Conservation (phyloP, 2,797 vertebrate species). For the Spondyliosoma cantharus region DNA sequence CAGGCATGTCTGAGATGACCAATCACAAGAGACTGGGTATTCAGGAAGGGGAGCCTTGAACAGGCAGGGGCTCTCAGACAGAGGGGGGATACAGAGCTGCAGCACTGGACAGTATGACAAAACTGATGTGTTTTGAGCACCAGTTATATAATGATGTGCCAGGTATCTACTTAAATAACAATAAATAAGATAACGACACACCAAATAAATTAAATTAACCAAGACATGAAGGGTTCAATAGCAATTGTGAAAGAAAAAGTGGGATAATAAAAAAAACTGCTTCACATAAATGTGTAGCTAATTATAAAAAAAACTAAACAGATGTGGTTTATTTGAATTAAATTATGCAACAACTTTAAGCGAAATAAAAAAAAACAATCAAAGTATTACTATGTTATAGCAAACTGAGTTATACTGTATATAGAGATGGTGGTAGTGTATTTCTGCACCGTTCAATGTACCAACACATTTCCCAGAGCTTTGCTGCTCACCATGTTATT, state of each 20-base stretch:
- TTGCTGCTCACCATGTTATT: conserved; percentile 52
- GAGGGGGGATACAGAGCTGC: too few relatives aligned
- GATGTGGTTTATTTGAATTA: neutral
- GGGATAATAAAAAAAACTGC: neutral
- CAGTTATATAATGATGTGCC: neutral
- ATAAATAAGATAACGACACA: neutral
- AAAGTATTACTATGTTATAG: neutral
- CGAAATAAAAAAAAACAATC: neutral
- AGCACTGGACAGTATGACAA: too few relatives aligned
- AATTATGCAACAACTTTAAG: neutral
- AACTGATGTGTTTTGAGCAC: too few relatives aligned
- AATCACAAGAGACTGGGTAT: too few relatives aligned
- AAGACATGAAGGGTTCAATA: neutral
- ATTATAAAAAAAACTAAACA: conserved; percentile 4
- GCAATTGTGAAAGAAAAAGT: neutral
- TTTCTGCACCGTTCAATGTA: conserved; percentile 23
- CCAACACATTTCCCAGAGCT: conserved; percentile 62
- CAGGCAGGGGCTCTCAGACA: too few relatives aligned
- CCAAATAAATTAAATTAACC: neutral
- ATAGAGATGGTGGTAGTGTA: neutral
- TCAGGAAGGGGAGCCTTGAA: too few relatives aligned
- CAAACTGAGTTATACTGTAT: neutral
- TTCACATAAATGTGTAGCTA: neutral
- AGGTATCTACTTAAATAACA: neutral
- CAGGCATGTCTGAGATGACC: too few relatives aligned